Conservation (phyloP, 2,113 vertebrate genomes). For the Phyllostomus discolor region DNA sequence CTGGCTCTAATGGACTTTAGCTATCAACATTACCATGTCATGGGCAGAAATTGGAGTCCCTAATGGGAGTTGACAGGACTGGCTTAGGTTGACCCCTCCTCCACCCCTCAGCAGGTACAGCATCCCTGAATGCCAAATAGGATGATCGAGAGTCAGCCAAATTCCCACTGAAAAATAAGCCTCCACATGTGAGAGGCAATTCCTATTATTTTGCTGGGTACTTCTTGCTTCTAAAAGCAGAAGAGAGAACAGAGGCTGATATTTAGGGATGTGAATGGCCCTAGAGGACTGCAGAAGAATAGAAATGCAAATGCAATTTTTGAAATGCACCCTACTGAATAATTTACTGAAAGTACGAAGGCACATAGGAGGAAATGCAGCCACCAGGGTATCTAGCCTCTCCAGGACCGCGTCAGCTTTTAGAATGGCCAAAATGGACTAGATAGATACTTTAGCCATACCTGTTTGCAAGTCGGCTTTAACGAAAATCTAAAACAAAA, state of each 20-base stretch:
- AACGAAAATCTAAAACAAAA: slow-evolving; percentile 26
- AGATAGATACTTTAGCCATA: not conserved
- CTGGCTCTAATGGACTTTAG: not conserved
- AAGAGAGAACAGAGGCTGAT: slow-evolving; percentile 12
- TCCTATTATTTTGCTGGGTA: not conserved
- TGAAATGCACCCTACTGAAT: slow-evolving; percentile 9
- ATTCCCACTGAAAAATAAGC: not conserved
- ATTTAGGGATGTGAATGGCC: slow-evolving; percentile 18
- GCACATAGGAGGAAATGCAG: not conserved
- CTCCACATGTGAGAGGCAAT: not conserved
- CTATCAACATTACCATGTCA: not conserved
- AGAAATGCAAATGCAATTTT: slow-evolving; percentile 50
- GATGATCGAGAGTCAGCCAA: not conserved
- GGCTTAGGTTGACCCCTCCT: not conserved
- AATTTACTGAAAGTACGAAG: slow-evolving; percentile 5
- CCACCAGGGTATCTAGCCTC: not conserved
- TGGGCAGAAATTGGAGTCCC: not conserved
- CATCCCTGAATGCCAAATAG: not conserved
- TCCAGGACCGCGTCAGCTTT: not conserved
- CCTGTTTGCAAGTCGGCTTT: not conserved
- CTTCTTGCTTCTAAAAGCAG: slow-evolving; percentile 47
- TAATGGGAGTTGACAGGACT: not conserved
- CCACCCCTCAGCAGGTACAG: not conserved
- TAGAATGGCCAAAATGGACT: not conserved
- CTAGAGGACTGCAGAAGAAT: not conserved